Conservation (phyloP, 2,888 invertebrate species). For the Creontiades dilutus region DNA sequence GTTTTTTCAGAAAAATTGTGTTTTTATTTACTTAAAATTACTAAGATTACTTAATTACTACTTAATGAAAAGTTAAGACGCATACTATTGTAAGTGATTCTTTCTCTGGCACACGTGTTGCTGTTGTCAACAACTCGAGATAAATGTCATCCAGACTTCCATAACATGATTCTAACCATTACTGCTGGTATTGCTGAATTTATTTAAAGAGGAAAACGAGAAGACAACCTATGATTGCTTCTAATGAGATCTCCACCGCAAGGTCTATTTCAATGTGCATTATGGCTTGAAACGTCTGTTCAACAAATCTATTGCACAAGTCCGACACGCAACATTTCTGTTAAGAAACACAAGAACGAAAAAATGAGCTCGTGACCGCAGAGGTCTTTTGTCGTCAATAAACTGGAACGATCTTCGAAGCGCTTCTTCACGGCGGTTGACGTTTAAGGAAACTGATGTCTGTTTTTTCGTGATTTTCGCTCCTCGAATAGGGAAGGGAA, state of each 20-base stretch:
- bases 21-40: too few species aligned
- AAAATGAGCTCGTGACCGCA: slow-evolving; percentile 55
- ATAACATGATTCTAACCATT: background rate
- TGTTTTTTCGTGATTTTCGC: slow-evolving; percentile 9
- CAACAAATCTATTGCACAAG: slow-evolving; percentile 34
- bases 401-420: slow-evolving; percentile 45
- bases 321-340: slow-evolving; percentile 37
- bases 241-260: too few species aligned
- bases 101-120: too few species aligned
- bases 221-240: too few species aligned
- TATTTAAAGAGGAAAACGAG: too few species aligned
- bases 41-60: too few species aligned
- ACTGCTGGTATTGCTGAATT: too few species aligned
- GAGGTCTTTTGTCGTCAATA: slow-evolving; percentile 34
- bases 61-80: too few species aligned
- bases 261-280: too few species aligned
- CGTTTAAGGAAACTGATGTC: slow-evolving; percentile 25
- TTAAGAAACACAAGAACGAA: slow-evolving; percentile 42
- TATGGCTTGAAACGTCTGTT: background rate
- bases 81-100: too few species aligned
- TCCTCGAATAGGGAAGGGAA: background rate
- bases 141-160: background rate
- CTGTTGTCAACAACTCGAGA: too few species aligned
- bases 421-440: slow-evolving; percentile 52
- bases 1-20: too few species aligned